phyloP scores from a whole-genome alignment of 2,888 invertebrate species.

The Argyresthia albistria region DNA sequence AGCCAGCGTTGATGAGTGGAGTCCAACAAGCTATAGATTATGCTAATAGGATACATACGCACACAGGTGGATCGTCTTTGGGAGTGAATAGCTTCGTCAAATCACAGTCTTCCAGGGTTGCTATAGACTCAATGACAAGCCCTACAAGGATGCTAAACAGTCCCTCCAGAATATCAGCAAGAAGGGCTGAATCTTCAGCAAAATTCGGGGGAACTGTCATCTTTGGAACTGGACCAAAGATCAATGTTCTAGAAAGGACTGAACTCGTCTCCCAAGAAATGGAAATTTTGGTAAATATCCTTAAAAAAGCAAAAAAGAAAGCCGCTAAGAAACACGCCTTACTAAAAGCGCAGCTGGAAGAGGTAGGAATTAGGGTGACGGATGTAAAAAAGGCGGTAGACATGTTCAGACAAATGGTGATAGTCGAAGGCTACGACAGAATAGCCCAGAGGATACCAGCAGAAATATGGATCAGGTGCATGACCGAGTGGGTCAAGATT shows the following conservation, averaged over 20 bases:
- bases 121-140: constrained; percentile 28
- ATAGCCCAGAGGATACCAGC: constrained; percentile 75
- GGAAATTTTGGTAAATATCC: constrained; percentile 41
- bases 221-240: constrained; percentile 43
- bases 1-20: constrained; percentile 56
- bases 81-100: constrained; percentile 33
- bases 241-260: constrained; percentile 64
- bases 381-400: constrained; percentile 61
- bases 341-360: constrained; percentile 68
- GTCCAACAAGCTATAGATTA: constrained; percentile 54
- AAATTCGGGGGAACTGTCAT: constrained; percentile 39
- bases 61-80: constrained; percentile 24
- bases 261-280: constrained; percentile 64
- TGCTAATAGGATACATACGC: constrained; percentile 30
- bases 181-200: constrained; percentile 43
- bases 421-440: constrained; percentile 65
- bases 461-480: constrained; percentile 71
- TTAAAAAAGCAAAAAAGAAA: constrained; percentile 33
- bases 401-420: constrained; percentile 65
- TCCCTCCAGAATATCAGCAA: constrained; percentile 32
- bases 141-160: constrained; percentile 35
- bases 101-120: constrained; percentile 35
- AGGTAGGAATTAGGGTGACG: constrained; percentile 58
- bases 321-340: constrained; percentile 45
- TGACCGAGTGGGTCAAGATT: constrained; percentile 74